Conservation (phyloP, 1,140 invertebrate species). For the Pectinophora gossypiella region DNA sequence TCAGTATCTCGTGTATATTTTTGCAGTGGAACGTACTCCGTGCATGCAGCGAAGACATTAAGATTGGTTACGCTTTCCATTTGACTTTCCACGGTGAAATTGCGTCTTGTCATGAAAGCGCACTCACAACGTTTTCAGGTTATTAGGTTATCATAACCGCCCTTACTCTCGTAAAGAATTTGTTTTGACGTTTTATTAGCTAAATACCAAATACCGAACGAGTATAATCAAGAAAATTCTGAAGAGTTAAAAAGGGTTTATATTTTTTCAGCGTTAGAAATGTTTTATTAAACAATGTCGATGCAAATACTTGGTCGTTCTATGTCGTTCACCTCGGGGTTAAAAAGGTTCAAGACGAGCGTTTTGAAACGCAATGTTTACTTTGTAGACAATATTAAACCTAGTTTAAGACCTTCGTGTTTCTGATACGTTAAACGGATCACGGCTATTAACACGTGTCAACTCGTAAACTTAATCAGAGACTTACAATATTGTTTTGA, state of each 20-base stretch:
- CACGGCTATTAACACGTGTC: too few relatives aligned
- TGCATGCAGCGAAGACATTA: constrained; percentile 62
- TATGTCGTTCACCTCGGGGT: not conserved
- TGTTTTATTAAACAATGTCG: not conserved
- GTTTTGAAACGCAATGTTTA: too few relatives aligned
- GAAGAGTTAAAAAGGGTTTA: not conserved
- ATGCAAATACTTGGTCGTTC: not conserved
- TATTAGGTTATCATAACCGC: constrained; percentile 54
- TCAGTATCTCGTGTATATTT: constrained; percentile 25
- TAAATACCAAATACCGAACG: not conserved
- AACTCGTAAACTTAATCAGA: too few relatives aligned
- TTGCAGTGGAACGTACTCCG: constrained; percentile 35
- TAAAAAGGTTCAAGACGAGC: not conserved
- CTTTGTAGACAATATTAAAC: too few relatives aligned
- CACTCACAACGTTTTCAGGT: constrained; percentile 48
- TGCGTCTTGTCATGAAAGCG: constrained; percentile 64
- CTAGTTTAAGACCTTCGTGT: too few relatives aligned
- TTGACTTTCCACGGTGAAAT: constrained; percentile 63
- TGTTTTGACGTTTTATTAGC: constrained; percentile 13
- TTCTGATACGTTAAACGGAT: too few relatives aligned
- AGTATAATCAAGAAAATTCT: not conserved
- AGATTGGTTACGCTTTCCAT: constrained; percentile 55
- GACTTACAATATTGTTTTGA: too few relatives aligned
- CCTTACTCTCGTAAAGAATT: constrained; percentile 24
- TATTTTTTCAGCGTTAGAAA: not conserved